Percentiles rank a stretch among this genome's conserved stretches.
Evolutionary conservation across 2,113 vertebrate species (phyloP).

Genomic region (Thinocorus orbignyianus): DNA sequence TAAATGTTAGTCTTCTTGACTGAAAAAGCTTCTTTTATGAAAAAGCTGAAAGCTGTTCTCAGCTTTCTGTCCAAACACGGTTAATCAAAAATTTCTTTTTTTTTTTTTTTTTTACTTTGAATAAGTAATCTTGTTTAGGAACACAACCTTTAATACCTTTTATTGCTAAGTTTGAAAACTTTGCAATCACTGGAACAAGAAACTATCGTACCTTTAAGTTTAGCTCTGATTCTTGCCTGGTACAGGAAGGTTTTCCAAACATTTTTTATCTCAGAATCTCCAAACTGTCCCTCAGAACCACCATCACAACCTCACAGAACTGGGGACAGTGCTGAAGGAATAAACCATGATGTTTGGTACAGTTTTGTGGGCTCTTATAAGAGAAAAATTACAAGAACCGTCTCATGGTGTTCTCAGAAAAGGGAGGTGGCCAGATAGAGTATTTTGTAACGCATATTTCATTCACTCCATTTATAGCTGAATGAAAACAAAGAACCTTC

Average conservation of each 20-base stretch:
- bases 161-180: neutral
- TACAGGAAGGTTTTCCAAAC: neutral
- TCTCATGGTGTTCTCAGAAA: neutral
- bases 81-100: neutral
- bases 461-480: neutral
- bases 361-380: neutral
- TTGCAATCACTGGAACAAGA: neutral
- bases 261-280: neutral
- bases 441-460: neutral
- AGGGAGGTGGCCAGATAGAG: neutral
- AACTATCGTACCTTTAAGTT: neutral
- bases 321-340: neutral
- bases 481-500: neutral
- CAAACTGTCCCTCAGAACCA: neutral
- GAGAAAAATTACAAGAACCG: neutral
- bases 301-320: neutral
- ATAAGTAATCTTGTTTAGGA: neutral
- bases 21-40: neutral
- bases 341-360: fast-evolving
- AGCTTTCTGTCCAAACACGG: neutral
- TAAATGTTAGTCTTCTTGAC: neutral
- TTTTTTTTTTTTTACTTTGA: too few species aligned
- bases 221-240: neutral
- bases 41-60: neutral
- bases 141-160: neutral